Base-by-base conservation (phyloP, 2,888 invertebrate species). In the Proisotoma minuta region DNA sequence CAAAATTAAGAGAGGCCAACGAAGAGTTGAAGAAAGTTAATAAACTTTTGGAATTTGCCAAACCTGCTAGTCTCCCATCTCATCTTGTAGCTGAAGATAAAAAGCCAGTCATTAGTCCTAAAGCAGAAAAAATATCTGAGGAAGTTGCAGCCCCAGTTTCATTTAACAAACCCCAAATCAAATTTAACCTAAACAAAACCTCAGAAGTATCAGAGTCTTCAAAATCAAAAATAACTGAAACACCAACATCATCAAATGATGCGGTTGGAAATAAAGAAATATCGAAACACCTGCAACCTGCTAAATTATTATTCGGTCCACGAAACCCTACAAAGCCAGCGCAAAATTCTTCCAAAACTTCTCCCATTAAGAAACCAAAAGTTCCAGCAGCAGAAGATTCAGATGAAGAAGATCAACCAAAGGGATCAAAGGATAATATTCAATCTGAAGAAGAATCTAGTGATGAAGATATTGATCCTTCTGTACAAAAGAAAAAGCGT, bases 31-130 rank as follows among this genome's bases (percentile, higher is more conserved):
- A 80, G 0, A 85, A 84, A 73, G 77, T 89, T 0, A 81, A 86
- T 40, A 84, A 85, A 23, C 78, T 95, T 24, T 84, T 89, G 0
- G 87, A 89, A 69, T 79, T 95, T 57, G 78, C 80, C 1, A 78
- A 77, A 69, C 81, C 81, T 23, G 75, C 77, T 0, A 70, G 73
- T 24, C 52, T 79, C 10, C 79, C 79, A 12, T 75, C 75, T 53
- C 51, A 64, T 53, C 52, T 58, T 67, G 8, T 34, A n/a, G n/a
- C n/a, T n/a, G 43, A 20, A n/a, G 18, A 43, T 43, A 43, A 43
- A 43, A 43, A 43, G 18, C 18, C 43, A n/a, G 43, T 18, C 18
- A n/a, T 43, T 5, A 43, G 4, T 15, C 5, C 4, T 15, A 20
- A 43, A 12, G 10, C 18, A 5, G 4, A 43, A 43, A n/a, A 5